phyloP scores from a whole-genome alignment of 1,140 invertebrate genomes.

The Phymorhynchus buccinoides region DNA sequence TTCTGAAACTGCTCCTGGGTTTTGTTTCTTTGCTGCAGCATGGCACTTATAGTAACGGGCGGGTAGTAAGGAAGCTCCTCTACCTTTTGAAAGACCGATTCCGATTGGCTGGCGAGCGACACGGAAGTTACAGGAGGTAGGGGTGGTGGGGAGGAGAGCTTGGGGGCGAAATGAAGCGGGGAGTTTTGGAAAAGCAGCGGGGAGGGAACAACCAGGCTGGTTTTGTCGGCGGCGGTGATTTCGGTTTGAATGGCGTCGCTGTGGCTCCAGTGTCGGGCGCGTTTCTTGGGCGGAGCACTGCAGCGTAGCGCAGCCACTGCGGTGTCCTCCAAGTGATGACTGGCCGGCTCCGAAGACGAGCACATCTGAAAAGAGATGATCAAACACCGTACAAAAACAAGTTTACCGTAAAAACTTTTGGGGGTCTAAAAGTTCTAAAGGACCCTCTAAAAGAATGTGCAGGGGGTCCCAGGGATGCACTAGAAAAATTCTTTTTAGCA shows the following conservation, averaged over 20 bases:
- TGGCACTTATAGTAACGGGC: not conserved
- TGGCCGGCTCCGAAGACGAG: slow-evolving; percentile 43
- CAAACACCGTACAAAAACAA: no score
- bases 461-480: no score
- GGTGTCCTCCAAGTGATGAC: not conserved
- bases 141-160: not conserved
- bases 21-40: not conserved
- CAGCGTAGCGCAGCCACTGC: not conserved
- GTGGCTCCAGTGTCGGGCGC: slow-evolving; percentile 47
- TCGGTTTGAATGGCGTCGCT: slow-evolving; percentile 6
- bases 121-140: not conserved
- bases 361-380: slow-evolving; percentile 49
- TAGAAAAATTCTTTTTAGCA: no score
- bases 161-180: no score
- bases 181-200: not conserved
- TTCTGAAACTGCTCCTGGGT: not conserved
- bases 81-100: not conserved
- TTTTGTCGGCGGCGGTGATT: not conserved
- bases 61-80: not conserved
- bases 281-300: slow-evolving; percentile 42
- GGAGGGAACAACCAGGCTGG: not conserved
- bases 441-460: no score
- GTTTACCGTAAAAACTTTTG: no score
- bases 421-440: no score
- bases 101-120: slow-evolving; percentile 3